Conservation (phyloP, 2,888 invertebrate species). For the Euzophera pinguis region DNA sequence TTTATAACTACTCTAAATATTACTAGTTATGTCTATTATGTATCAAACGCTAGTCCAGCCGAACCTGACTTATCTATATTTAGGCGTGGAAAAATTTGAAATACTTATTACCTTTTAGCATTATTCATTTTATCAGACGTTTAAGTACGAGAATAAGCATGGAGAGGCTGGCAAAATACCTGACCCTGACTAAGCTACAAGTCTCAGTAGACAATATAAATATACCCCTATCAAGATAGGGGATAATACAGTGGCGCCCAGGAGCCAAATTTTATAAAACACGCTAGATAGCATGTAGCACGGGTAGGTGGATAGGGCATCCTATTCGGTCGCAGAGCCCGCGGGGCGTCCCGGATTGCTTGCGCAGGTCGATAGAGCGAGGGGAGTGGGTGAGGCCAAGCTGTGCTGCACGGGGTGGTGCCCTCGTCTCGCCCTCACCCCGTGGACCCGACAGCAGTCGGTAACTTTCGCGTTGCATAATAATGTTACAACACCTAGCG, state of each 20-base stretch:
- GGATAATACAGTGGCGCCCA: constrained; percentile 32
- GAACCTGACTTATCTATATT: too few species aligned
- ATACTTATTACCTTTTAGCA: too few species aligned
- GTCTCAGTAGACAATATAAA: too few species aligned
- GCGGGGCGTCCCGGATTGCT: constrained; percentile 49
- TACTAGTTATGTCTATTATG: too few species aligned
- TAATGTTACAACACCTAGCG: constrained; percentile 48
- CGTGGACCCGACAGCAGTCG: constrained; percentile 40
- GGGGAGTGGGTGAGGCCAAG: constrained; percentile 64
- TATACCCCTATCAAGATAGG: constrained; percentile 28
- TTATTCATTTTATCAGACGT: too few species aligned
- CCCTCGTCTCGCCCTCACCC: constrained; percentile 75
- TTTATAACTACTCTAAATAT: too few species aligned
- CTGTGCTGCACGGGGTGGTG: constrained; percentile 62
- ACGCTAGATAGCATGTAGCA: constrained; percentile 27
- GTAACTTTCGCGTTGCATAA: constrained; percentile 60
- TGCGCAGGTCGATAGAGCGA: constrained; percentile 76
- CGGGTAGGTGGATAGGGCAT: constrained; percentile 41
- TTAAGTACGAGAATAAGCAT: too few species aligned
- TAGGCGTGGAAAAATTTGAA: too few species aligned
- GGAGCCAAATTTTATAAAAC: constrained; percentile 40
- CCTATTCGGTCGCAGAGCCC: constrained; percentile 48
- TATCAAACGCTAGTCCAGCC: too few species aligned
- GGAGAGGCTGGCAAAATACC: too few species aligned
- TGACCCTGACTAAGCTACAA: too few species aligned